Evolutionary conservation across 2,113 vertebrate genomes (phyloP).

Genomic region (Callipepla californica): DNA sequence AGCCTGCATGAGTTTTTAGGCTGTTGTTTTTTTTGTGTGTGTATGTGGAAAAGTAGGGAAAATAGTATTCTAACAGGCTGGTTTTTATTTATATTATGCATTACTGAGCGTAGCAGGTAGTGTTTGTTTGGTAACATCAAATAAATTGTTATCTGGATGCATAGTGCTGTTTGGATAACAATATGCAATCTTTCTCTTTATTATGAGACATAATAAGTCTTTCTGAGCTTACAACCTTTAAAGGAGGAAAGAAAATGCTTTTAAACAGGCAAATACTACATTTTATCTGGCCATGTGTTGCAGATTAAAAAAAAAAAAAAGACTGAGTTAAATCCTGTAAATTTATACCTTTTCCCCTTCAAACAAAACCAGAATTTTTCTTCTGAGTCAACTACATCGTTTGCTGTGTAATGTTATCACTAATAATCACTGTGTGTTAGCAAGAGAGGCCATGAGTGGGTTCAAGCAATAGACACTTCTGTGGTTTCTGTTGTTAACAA

Average conservation of each 20-base stretch:
- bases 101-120: background rate
- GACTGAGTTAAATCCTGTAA: background rate
- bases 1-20: background rate
- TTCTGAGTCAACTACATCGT: background rate
- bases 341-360: constrained; percentile 35
- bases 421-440: background rate
- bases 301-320: constrained; percentile 21
- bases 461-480: constrained; percentile 4
- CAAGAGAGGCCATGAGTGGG: background rate
- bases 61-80: background rate
- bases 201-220: background rate
- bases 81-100: background rate
- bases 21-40: background rate
- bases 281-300: constrained; percentile 28
- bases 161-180: background rate
- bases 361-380: background rate
- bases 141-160: background rate
- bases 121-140: background rate
- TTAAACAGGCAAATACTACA: background rate
- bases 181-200: background rate
- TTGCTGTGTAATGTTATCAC: constrained; percentile 16
- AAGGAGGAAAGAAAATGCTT: background rate
- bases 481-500: constrained; percentile 18
- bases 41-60: background rate
- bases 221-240: background rate